A percentile compares a stretch with the other conserved stretches of the same genome.
phyloP scores from a whole-genome alignment of 2,797 vertebrate genomes.

The Apodemus agrarius region DNA sequence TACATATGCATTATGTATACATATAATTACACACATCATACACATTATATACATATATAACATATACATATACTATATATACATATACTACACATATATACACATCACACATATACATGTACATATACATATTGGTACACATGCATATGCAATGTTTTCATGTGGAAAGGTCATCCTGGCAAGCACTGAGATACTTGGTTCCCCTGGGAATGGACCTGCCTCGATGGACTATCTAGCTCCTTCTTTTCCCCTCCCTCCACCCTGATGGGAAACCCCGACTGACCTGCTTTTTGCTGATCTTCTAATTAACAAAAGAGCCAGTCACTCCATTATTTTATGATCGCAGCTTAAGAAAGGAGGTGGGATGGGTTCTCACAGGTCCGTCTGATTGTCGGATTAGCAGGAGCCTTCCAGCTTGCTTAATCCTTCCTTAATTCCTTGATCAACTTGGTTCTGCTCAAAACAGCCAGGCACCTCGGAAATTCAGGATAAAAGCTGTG shows the following conservation, averaged over 20 bases:
- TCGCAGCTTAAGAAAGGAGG: slow-evolving; percentile 65
- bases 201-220: not conserved
- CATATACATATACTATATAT: no score
- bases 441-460: slow-evolving; percentile 59
- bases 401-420: slow-evolving; percentile 32
- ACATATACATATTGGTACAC: not conserved
- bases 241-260: not conserved
- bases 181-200: accelerated
- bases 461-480: not conserved
- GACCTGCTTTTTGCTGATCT: slow-evolving; percentile 57
- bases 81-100: not conserved
- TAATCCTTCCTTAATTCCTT: slow-evolving; percentile 78
- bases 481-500: slow-evolving; percentile 53
- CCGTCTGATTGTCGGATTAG: slow-evolving; percentile 75
- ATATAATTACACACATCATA: not conserved
- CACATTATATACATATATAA: not conserved
- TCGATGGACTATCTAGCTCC: accelerated
- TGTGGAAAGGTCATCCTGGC: no score
- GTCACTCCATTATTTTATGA: slow-evolving; percentile 48
- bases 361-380: slow-evolving; percentile 52
- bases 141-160: not conserved
- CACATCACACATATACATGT: not conserved
- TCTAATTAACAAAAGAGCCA: slow-evolving; percentile 71
- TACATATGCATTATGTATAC: no score
- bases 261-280: not conserved